Evolutionary conservation across 2,797 vertebrate genomes (phyloP), one percentile per base, ranked within the genome.

Genomic region (Enteromius paludinosus): DNA sequence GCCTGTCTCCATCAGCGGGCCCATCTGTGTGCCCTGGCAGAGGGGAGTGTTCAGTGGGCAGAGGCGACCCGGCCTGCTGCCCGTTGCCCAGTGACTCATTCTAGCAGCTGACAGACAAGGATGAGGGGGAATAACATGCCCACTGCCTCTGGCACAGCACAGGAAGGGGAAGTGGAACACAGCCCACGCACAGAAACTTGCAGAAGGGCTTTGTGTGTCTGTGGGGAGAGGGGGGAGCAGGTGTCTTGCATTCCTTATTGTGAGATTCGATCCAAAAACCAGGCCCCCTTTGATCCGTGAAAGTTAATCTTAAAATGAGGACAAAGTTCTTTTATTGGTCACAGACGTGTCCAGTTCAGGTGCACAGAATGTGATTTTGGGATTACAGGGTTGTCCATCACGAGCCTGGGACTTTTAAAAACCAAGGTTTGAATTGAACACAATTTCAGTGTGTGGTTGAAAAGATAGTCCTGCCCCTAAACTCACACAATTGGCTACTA

Each of bases 101-200:
- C 47, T 61, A 83, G 85, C 86, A 88, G 82, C 84, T 87, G 82
- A 83, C 80, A 86, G 78, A 83, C 80, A 81, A 30, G n/a, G 73
- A 61, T 49, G 15, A 47, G 74, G 73, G 65, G 59, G 59, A 54
- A 77, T 83, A 77, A 64, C 77, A 78, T 84, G 77, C 62, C 66
- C n/a, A 76, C 71, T 64, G 85, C 85, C 71, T 72, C 54, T 83
- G 81, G 70, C 72, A 82, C 25, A 38, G 15, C 43, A 81, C 74
- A 82, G 87, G 81, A 88, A 85, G 80, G 25, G 77, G 77, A 87
- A 86, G 83, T 79, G 80, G 65, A 84, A 76, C 62, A 76, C 76
- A 62, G 83, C 86, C 69, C 83, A 86, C 70, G 33, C 79, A 77
- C 66, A 74, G 69, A 87, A 86, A 79, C 80, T 81, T 88, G 82